phyloP scores from a whole-genome alignment of 1,140 invertebrate species.

The Pseudomyrmex dendroicus region DNA sequence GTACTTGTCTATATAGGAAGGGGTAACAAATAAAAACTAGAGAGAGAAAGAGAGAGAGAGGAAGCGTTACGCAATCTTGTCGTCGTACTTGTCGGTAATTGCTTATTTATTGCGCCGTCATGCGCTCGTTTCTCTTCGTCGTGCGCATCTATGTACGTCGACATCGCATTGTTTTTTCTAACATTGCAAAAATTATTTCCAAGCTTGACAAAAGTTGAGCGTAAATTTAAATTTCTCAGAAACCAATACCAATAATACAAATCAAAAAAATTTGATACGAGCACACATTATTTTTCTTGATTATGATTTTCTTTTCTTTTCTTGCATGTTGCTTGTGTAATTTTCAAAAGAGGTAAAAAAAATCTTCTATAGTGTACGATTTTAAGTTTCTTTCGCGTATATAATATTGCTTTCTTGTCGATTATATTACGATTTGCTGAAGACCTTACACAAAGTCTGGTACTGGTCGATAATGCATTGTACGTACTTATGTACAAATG shows the following conservation, averaged over 20 bases:
- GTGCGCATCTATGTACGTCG: neutral
- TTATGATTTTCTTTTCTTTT: too few species aligned
- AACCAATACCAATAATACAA: too few species aligned
- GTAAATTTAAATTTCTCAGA: neutral
- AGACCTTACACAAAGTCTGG: neutral
- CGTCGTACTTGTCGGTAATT: conserved; percentile 63
- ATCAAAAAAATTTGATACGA: too few species aligned
- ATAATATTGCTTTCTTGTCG: neutral
- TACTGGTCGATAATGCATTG: conserved; percentile 5
- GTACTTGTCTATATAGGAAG: conserved; percentile 2
- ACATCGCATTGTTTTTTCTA: conserved; percentile 25
- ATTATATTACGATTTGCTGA: conserved; percentile 16
- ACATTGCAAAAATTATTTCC: neutral
- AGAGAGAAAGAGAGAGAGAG: neutral
- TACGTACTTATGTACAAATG: conserved; percentile 44
- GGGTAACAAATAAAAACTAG: neutral
- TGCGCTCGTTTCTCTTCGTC: conserved; percentile 29
- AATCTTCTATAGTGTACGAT: neutral
- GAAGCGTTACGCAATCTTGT: conserved; percentile 59
- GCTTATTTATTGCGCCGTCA: conserved; percentile 62
- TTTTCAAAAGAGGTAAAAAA: neutral
- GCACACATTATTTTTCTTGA: too few species aligned
- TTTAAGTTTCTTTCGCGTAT: neutral
- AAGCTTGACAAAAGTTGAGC: neutral
- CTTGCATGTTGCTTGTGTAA: neutral